These are phyloP conservation scores for Erythrocebus patas DNA, from an alignment of 2,113 vertebrate genomes.

Conservation along the genomic window DNA sequence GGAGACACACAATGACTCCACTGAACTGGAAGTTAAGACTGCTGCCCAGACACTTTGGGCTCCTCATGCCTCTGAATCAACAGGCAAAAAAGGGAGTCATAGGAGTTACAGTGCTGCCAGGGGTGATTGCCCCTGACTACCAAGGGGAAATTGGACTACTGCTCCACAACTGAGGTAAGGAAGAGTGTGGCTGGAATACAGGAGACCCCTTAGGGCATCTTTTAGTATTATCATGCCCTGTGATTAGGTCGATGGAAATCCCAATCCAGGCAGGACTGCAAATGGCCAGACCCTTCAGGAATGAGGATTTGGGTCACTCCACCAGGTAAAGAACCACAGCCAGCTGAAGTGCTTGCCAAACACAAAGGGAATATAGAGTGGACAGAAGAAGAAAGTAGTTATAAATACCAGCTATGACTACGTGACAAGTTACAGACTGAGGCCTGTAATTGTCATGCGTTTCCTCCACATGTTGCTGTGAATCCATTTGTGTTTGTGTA, in stretches of 20 bases:
- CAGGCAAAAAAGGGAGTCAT: background rate
- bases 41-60: background rate
- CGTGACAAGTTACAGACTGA: background rate
- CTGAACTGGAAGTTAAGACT: background rate
- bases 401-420: background rate
- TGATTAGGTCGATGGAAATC: background rate
- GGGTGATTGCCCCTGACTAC: too few species aligned
- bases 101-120: background rate
- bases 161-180: background rate
- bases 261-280: background rate
- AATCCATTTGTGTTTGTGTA: background rate
- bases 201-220: too few species aligned
- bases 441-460: background rate
- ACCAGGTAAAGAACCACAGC: background rate
- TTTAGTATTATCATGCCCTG: background rate
- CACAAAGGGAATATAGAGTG: background rate
- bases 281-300: background rate
- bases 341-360: background rate
- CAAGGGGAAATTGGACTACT: background rate
- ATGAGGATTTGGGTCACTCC: background rate
- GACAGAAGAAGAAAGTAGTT: background rate
- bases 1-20: background rate
- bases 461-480: background rate
- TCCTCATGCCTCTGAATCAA: background rate
- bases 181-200: background rate